Conservation (phyloP, 1,140 invertebrate species). For the Bilobella aurantiaca region DNA sequence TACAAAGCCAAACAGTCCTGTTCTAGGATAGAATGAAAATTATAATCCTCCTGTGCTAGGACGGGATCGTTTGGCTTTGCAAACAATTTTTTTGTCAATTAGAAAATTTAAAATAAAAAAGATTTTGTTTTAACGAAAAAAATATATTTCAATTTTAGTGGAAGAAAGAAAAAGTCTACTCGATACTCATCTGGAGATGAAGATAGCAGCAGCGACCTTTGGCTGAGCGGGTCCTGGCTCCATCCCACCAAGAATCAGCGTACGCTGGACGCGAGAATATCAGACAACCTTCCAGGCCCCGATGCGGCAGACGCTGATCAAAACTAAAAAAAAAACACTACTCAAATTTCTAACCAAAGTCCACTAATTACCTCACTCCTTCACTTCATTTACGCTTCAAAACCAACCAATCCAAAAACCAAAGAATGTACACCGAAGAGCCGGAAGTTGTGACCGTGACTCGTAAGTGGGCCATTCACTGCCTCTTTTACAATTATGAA, state of each 20-base stretch:
- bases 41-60: no score
- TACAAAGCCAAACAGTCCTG: no score
- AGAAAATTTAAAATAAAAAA: neutral
- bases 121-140: conserved; percentile 5
- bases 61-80: no score
- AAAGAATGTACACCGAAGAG: no score
- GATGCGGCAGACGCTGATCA: conserved; percentile 12
- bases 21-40: no score
- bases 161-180: conserved; percentile 28
- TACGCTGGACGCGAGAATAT: neutral
- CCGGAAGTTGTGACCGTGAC: no score
- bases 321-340: conserved; percentile 11
- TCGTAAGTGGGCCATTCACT: no score
- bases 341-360: no score
- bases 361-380: no score
- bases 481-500: neutral
- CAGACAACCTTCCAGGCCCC: conserved; percentile 4
- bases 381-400: no score
- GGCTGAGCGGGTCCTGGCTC: neutral
- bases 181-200: conserved; percentile 25
- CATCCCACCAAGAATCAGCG: neutral
- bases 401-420: no score
- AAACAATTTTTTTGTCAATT: neutral
- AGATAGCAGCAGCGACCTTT: neutral
- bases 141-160: conserved; percentile 24